A percentile compares a stretch with the other conserved stretches of the same genome.
Evolutionary conservation across 2,113 vertebrate genomes (phyloP).

Genomic region (Gallinago undulata): DNA sequence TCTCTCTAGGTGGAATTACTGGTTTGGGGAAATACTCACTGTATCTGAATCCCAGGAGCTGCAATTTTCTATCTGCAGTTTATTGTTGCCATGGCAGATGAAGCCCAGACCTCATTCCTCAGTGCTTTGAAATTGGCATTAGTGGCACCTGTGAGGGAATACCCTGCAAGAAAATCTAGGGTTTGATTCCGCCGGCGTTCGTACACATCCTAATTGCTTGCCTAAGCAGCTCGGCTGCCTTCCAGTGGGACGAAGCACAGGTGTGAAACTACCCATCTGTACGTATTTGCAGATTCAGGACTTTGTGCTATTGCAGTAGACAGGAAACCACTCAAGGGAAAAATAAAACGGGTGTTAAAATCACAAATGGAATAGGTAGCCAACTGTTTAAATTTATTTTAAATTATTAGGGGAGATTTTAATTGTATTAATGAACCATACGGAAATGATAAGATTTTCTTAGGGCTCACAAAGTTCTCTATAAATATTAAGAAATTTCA

Average conservation of each 20-base stretch:
- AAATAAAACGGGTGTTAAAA: background rate
- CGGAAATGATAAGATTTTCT: background rate
- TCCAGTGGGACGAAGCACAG: background rate
- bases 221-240: background rate
- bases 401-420: background rate
- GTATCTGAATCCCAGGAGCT: background rate
- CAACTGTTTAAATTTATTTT: background rate
- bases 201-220: conserved; percentile 5
- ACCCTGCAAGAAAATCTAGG: background rate
- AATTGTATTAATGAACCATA: background rate
- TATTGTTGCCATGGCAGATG: conserved; percentile 8
- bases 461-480: background rate
- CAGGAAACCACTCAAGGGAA: background rate
- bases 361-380: background rate
- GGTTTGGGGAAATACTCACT: background rate
- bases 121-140: background rate
- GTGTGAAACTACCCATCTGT: conserved; percentile 12
- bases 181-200: background rate
- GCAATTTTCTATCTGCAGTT: conserved; percentile 11
- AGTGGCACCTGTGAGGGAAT: conserved; percentile 18
- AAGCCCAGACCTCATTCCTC: conserved; percentile 12
- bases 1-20: conserved; percentile 21
- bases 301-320: background rate
- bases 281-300: conserved; percentile 10
- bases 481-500: background rate